A percentile compares a stretch with the other conserved stretches of the same genome.
These are phyloP conservation scores for Aphelocoma californica DNA, from an alignment of 2,797 vertebrate genomes.

Conservation along the genomic window DNA sequence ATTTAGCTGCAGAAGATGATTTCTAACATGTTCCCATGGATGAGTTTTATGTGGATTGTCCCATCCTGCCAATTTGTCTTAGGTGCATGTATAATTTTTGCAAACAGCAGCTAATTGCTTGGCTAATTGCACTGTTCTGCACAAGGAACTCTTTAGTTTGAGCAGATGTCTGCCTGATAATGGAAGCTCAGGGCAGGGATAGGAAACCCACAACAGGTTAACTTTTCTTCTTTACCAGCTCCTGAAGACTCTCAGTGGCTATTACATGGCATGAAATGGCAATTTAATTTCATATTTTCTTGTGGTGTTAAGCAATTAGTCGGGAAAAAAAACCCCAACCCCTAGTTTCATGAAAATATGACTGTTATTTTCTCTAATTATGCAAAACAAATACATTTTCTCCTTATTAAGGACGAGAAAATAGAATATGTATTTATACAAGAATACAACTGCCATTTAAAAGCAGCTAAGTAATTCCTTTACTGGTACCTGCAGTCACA, in stretches of 20 bases:
- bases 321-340: neutral
- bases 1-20: neutral
- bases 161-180: neutral
- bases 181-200: neutral
- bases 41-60: neutral
- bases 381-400: neutral
- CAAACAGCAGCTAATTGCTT: neutral
- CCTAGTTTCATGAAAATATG: neutral
- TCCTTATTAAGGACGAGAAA: neutral
- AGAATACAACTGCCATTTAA: neutral
- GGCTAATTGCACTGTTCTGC: neutral
- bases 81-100: neutral
- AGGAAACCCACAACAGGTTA: neutral
- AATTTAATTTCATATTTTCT: neutral
- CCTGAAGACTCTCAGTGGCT: neutral
- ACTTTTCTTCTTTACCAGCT: neutral
- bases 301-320: neutral
- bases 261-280: neutral
- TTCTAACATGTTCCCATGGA: fast-evolving
- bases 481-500: neutral
- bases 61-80: neutral
- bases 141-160: neutral
- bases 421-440: neutral
- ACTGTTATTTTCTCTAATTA: neutral
- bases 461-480: neutral